A percentile compares a stretch with the other conserved stretches of the same genome.
Evolutionary conservation across 2,797 vertebrate species (phyloP).

Genomic region (Lateolabrax maculatus): DNA sequence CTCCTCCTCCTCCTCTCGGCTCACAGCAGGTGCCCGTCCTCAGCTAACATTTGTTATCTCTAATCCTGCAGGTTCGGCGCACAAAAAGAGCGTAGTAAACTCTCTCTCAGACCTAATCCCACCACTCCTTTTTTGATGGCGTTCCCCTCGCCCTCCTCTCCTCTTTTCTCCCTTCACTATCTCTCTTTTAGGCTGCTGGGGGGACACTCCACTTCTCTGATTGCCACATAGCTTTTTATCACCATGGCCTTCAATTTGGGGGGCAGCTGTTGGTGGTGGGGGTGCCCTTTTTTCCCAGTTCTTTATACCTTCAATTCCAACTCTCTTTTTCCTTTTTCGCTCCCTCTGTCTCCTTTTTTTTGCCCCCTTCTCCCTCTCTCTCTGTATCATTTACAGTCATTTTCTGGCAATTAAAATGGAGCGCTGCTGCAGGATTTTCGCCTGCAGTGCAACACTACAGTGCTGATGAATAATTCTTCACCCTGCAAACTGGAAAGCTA

Average conservation of each 20-base stretch:
- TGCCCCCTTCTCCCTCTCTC: slow-evolving; percentile 64
- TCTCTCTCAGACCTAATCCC: slow-evolving; percentile 86
- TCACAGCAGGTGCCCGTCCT: slow-evolving; percentile 84
- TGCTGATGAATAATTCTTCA: slow-evolving; percentile 86
- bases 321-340: slow-evolving; percentile 64
- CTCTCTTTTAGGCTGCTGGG: slow-evolving; percentile 73
- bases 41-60: slow-evolving; percentile 87
- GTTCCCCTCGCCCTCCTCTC: slow-evolving; percentile 73
- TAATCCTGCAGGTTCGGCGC: slow-evolving; percentile 86
- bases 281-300: slow-evolving; percentile 50
- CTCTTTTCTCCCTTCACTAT: slow-evolving; percentile 78
- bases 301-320: slow-evolving; percentile 73
- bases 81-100: slow-evolving; percentile 87
- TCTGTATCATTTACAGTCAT: slow-evolving; percentile 85
- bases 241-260: slow-evolving; percentile 78
- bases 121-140: slow-evolving; percentile 81
- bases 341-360: slow-evolving; percentile 57
- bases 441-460: slow-evolving; percentile 84
- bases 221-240: slow-evolving; percentile 83
- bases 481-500: slow-evolving; percentile 82
- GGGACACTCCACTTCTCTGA: slow-evolving; percentile 81
- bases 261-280: slow-evolving; percentile 77
- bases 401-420: slow-evolving; percentile 89
- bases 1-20: slow-evolving; percentile 64
- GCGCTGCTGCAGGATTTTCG: slow-evolving; percentile 84